Base-by-base conservation (phyloP, 2,113 vertebrate genomes). In the Eudyptes chrysolophus region DNA sequence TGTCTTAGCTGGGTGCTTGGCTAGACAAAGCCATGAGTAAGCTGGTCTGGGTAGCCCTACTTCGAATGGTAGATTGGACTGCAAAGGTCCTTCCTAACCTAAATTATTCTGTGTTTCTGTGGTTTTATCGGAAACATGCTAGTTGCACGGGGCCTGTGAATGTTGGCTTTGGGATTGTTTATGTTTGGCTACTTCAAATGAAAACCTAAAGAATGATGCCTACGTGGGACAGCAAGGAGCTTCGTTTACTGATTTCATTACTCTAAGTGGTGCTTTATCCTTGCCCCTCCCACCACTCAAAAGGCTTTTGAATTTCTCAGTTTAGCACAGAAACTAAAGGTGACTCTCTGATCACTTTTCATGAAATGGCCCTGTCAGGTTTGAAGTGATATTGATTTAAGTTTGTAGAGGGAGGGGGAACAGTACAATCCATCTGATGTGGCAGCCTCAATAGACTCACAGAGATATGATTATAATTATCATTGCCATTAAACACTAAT, bases 401-500 rank as follows among this genome's bases (percentile, higher is more conserved):
- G 80, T 68, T 88, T 85, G 15, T 24, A 74, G 64, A 77, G 52
- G 38, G 21, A 76, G 55, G 27, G 38, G 58, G 38, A 93, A 42
- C 26, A 19, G 22, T 52, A 66, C 46, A 57, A 93, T 83, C 55
- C 58, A 68, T 89, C 89, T 93, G 87, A 95, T 90, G 78, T 92
- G 92, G 42, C 71, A 90, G 64, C 84, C 84, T 92, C 87, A 80
- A 11, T 83, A 95, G 70, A 58, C 58, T 94, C 38, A 46, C 29
- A 74, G 71, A 58, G 51, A 32, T 96, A 84, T 70, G 62, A 95
- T 90, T 88, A 66, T 94, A 96, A 97, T 96, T 96, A 97, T 96
- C 84, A 77, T 90, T 94, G 87, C 68, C 54, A 68, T 93, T 96
- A 97, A 97, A 71, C 64, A 55, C 92, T 96, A 96, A 97, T 96